Evolutionary conservation across 1,140 invertebrate genomes (phyloP), one percentile per base, ranked within the genome.

Genomic region (Rhopalosiphum padi): DNA sequence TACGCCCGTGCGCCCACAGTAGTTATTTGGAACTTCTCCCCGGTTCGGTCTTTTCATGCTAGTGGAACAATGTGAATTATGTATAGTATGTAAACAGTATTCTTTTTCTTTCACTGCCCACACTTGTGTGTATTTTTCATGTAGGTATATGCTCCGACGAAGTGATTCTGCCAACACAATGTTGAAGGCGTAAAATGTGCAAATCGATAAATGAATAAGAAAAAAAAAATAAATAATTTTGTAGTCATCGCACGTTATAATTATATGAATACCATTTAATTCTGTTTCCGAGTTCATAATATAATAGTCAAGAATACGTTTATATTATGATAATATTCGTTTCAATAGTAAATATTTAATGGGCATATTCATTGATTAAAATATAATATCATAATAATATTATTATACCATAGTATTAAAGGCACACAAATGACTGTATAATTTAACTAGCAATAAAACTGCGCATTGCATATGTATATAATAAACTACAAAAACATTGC

Each of bases 41-140:
- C 41, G 85, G 11, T 86, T 86, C 25, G 85, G 85, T 86, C 41
- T 86, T 30, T 86, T 86, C 41, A 43, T 41, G 23, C 41, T 21
- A 41, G 85, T 86, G n/a, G 86, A 88, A 88, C 86, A 88, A 88
- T 88, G 86, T 88, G 30, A 37, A 51, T 88, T 41, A 41, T 43
- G 83, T 43, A 6, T 43, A 6, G 37, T 35, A 23, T 51, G 86
- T 88, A 88, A 88, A 88, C 86, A 51, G 30, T 88, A 23, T 51
- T 51, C 37, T 51, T 48, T 5, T 88, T 51, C 46, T 46, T 48
- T 48, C 18, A 18, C 23, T 11, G 7, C 86, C 86, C 46, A 88
- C 86, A 35, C 86, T 35, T 2, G 46, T 35, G 86, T 88, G 43
- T 51, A 8, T 53, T 23, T 88, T 88, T n/a, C 15, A 48, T 48